Conservation (phyloP, 2,797 vertebrate genomes). For the Cossypha polioptera region DNA sequence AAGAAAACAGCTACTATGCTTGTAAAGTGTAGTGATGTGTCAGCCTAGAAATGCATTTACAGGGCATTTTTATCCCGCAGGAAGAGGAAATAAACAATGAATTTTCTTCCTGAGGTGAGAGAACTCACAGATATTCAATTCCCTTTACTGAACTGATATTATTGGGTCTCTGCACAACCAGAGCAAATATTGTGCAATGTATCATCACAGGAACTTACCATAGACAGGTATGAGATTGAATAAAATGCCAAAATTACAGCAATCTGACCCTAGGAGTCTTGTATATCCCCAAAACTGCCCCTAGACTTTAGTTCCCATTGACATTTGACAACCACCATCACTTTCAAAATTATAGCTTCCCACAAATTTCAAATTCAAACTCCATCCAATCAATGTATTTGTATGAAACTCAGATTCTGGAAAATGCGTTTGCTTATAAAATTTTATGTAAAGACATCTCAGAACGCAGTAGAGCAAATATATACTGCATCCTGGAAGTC, state of each 20-base stretch:
- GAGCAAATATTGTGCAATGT: background rate
- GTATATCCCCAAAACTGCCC: background rate
- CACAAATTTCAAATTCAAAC: background rate
- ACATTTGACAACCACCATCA: background rate
- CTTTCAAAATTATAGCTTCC: background rate
- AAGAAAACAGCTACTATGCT: background rate
- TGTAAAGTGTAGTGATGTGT: background rate
- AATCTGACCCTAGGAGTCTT: background rate
- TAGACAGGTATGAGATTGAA: background rate
- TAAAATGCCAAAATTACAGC: background rate
- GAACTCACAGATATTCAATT: fast-evolving
- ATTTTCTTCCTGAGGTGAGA: background rate
- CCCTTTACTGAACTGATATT: background rate
- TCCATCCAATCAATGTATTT: background rate
- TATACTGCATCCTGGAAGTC: background rate
- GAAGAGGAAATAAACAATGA: background rate
- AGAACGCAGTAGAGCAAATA: background rate
- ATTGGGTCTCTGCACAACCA: background rate
- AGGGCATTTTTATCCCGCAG: background rate
- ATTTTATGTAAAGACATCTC: background rate
- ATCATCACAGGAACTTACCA: background rate
- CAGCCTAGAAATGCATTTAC: background rate
- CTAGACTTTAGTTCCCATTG: background rate
- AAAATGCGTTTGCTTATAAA: background rate
- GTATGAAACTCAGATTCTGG: background rate